Percentiles rank a stretch among this genome's conserved stretches.
Conservation (phyloP, 1,140 invertebrate genomes). For the Paralvinella palmiformis region DNA sequence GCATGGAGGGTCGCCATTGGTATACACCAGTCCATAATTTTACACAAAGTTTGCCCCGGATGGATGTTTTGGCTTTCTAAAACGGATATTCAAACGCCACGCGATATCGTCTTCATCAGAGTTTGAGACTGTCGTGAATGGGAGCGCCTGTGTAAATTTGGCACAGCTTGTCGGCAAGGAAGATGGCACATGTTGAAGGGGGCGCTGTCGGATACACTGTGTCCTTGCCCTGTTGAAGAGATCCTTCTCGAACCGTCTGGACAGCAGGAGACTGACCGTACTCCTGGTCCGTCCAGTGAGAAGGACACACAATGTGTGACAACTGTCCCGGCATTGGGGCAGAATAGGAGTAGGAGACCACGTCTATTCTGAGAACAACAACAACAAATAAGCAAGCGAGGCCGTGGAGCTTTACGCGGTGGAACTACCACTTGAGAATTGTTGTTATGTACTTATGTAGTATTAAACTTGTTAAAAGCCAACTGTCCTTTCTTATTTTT, state of each 20-base stretch:
- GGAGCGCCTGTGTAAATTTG: neutral
- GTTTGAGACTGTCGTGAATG: neutral
- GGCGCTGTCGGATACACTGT: neutral
- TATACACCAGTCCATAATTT: constrained; percentile 19
- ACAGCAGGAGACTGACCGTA: neutral
- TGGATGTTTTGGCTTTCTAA: constrained; percentile 32
- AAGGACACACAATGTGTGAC: neutral
- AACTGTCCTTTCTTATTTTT: neutral
- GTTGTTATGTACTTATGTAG: neutral
- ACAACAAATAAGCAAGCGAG: neutral
- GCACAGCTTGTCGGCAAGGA: constrained; percentile 13
- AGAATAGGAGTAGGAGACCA: too few species aligned
- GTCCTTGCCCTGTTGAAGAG: constrained; percentile 1
- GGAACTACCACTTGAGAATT: neutral
- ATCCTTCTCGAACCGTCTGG: neutral
- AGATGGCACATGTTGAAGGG: constrained; percentile 8
- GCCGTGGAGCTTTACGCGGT: neutral
- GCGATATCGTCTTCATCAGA: constrained; percentile 4
- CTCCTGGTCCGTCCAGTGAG: neutral
- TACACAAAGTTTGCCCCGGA: constrained; percentile 28
- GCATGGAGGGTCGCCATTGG: constrained; percentile 23
- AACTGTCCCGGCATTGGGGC: neutral
- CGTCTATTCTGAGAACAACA: too few species aligned
- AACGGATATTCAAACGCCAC: constrained; percentile 19
- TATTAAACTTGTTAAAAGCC: neutral